These are phyloP conservation scores for Mesembrinibis cayennensis DNA, from an alignment of 2,113 vertebrate genomes.

Conservation along the genomic window DNA sequence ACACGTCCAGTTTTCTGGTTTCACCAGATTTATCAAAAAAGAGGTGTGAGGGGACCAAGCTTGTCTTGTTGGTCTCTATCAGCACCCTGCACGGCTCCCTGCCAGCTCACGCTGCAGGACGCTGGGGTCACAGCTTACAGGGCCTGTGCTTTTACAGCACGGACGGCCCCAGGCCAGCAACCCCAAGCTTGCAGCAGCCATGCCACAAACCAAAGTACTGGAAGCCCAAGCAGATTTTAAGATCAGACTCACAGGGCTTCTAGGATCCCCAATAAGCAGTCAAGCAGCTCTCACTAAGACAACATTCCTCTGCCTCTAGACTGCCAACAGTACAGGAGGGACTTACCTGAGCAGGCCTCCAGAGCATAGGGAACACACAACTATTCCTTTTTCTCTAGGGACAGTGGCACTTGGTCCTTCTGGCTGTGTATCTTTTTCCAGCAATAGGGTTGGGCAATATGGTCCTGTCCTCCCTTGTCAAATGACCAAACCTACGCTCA, in stretches of 20 bases:
- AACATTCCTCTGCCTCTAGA: neutral
- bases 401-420: rapidly evolving
- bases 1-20: neutral
- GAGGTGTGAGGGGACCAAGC: neutral
- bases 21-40: neutral
- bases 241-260: neutral
- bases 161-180: neutral
- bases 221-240: neutral
- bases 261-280: neutral
- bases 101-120: rapidly evolving
- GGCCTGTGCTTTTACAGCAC: neutral
- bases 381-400: neutral
- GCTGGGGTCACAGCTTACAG: neutral
- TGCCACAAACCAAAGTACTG: neutral
- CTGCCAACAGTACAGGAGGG: neutral
- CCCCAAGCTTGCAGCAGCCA: neutral
- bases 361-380: neutral
- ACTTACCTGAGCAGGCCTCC: neutral
- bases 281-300: neutral
- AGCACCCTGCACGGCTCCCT: rapidly evolving
- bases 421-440: neutral
- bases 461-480: neutral
- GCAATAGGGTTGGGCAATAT: neutral
- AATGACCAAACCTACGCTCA: neutral
- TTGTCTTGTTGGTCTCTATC: neutral